Percentiles rank a stretch among this genome's conserved stretches.
Evolutionary conservation across 2,113 vertebrate species (phyloP).

Genomic region (Trachemys scripta): DNA sequence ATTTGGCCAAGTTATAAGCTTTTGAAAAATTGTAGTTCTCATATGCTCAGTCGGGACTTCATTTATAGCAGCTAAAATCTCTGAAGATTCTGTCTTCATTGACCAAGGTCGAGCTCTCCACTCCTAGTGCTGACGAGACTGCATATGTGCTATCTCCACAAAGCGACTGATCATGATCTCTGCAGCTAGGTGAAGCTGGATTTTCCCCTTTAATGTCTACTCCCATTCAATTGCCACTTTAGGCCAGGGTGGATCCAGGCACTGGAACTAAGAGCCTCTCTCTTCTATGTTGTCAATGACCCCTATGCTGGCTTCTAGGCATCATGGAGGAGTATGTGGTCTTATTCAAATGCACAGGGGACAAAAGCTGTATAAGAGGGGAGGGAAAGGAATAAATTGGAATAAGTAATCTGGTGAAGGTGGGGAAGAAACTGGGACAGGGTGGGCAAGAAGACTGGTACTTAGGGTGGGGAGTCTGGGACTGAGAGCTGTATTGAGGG

Average conservation of each 20-base stretch:
- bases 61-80: no score
- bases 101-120: not conserved
- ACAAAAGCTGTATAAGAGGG: not conserved
- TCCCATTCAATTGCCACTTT: not conserved
- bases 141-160: not conserved
- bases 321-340: not conserved
- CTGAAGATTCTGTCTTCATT: not conserved
- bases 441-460: not conserved
- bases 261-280: not conserved
- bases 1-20: not conserved
- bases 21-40: not conserved
- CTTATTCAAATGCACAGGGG: not conserved
- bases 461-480: not conserved
- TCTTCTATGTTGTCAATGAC: not conserved
- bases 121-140: not conserved
- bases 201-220: not conserved
- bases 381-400: not conserved
- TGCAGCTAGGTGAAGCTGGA: not conserved
- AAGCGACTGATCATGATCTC: conserved; percentile 11
- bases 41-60: not conserved
- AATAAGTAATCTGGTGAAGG: not conserved
- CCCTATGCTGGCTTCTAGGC: not conserved
- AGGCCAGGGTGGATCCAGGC: not conserved
- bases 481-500: not conserved
- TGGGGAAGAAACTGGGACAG: not conserved